Evolutionary conservation across 2,797 vertebrate genomes (phyloP).

Genomic region (Danio kyathit): DNA sequence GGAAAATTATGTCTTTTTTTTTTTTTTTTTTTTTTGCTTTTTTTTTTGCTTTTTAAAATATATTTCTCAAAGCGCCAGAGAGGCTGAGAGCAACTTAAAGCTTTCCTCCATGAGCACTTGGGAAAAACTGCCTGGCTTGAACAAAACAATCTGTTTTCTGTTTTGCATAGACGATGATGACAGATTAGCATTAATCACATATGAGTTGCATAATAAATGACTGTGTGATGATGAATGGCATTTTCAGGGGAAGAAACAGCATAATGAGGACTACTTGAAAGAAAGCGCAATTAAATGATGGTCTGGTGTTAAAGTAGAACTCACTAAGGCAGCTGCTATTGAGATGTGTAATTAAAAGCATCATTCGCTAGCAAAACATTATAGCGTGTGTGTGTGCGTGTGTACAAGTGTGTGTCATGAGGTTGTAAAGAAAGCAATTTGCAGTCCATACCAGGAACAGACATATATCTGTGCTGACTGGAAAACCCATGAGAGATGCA

Average conservation of each 20-base stretch:
- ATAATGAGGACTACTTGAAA: not conserved
- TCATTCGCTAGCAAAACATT: not conserved
- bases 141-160: constrained; percentile 10
- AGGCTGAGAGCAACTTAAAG: not conserved
- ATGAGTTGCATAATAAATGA: constrained; percentile 32
- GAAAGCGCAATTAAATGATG: not conserved
- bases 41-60: too few relatives aligned
- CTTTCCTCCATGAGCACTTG: constrained; percentile 22
- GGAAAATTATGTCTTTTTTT: too few relatives aligned
- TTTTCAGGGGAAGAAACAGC: not conserved
- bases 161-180: constrained; percentile 13
- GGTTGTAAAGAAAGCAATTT: constrained; percentile 13
- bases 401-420: not conserved
- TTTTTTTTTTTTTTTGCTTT: too few relatives aligned
- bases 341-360: not conserved
- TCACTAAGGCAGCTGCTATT: not conserved
- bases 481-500: constrained; percentile 4
- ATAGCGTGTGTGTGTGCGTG: too few relatives aligned
- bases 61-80: too few relatives aligned
- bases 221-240: constrained; percentile 3
- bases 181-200: constrained; percentile 24
- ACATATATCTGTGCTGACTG: not conserved
- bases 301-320: not conserved
- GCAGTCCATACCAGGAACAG: not conserved
- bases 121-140: constrained; percentile 5